Base-by-base conservation (phyloP, 2,888 invertebrate genomes). In the Lamellibrachia satsuma region DNA sequence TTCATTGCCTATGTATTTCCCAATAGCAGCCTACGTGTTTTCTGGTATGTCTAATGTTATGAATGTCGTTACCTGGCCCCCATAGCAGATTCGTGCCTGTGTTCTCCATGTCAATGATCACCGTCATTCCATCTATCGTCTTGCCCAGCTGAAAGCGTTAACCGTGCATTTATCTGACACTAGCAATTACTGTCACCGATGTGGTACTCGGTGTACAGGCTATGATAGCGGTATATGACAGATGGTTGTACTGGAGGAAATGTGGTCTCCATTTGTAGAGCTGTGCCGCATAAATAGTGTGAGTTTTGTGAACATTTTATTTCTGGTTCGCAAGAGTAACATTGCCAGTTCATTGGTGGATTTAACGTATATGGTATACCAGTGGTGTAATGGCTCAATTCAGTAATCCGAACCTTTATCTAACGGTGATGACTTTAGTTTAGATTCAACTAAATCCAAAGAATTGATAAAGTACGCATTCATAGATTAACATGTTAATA, bases 21-120 rank as follows among this genome's bases (percentile, higher is more conserved):
- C 39, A 39, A 39, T 39, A 39, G 39, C 39, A 39, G 39, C 39
- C 39, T 39, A 39, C 39, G 39, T 39, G 39, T 39, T 39, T 39
- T 39, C 39, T 39, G 39, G 39, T 39, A 39, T 39, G 39, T 39
- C 0, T 39, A 39, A 39, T 15, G 22, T 75, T 75, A 9, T n/a
- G 4, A 75, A 22, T 75, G 75, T 11, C 15, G 3, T 96, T 97
- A 97, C 97, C 94, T 94, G 98, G 98, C 95, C 98, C 97, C 98
- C 98, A 98, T 92, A 98, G 98, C 95, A 96, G 94, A 60, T 95
- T 95, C 15, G 94, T 94, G 7, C 95, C 95, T 75, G 96, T 95
- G 55, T 95, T 94, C 55, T 96, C 96, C 94, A 96, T 94, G 94
- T 96, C 96, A 93, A 96, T 95, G 90, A 96, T 95, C 91, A 95